These are phyloP conservation scores for Caenorhabditis doughertyi DNA, from an alignment of 2,888 invertebrate species.

Conservation along the genomic window DNA sequence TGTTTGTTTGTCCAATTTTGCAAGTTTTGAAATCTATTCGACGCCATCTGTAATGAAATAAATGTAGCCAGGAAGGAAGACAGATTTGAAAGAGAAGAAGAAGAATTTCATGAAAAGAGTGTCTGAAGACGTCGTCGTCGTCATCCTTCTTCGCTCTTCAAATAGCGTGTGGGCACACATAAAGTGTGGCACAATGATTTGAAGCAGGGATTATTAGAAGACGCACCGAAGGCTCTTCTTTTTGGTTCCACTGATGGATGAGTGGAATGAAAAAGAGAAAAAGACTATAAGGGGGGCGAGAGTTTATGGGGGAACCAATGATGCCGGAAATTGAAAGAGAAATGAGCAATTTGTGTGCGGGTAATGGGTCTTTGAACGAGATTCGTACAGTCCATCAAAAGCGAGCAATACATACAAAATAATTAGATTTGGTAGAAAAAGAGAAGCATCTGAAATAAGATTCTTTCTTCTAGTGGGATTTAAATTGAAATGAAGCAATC, in stretches of 20 bases:
- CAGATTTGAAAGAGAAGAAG: slow-evolving; percentile 8
- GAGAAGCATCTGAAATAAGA: neutral
- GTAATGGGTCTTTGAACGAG: slow-evolving; percentile 2
- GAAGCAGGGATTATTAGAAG: slow-evolving; percentile 59
- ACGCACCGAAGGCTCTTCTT: slow-evolving; percentile 16
- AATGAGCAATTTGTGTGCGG: slow-evolving; percentile 2
- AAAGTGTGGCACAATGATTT: slow-evolving; percentile 43
- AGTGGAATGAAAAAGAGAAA: slow-evolving; percentile 14
- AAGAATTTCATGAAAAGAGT: slow-evolving; percentile 36
- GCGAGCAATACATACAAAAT: neutral
- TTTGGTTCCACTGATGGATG: slow-evolving; percentile 52
- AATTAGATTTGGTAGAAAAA: neutral
- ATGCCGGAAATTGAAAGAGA: slow-evolving; percentile 8
- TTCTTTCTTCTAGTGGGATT: neutral
- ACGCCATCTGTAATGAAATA: slow-evolving; percentile 37
- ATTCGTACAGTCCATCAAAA: slow-evolving; percentile 23
- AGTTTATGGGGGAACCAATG: slow-evolving; percentile 14
- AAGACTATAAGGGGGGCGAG: neutral
- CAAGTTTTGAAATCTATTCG: slow-evolving; percentile 66
- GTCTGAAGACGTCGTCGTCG: slow-evolving; percentile 27
- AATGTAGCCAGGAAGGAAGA: neutral
- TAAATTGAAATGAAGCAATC: neutral
- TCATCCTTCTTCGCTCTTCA: slow-evolving; percentile 50
- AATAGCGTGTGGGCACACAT: slow-evolving; percentile 52
- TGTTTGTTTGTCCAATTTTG: slow-evolving; percentile 82